These are phyloP conservation scores for Pollenia griseotomentosa DNA, from an alignment of 2,888 invertebrate genomes.

Conservation along the genomic window DNA sequence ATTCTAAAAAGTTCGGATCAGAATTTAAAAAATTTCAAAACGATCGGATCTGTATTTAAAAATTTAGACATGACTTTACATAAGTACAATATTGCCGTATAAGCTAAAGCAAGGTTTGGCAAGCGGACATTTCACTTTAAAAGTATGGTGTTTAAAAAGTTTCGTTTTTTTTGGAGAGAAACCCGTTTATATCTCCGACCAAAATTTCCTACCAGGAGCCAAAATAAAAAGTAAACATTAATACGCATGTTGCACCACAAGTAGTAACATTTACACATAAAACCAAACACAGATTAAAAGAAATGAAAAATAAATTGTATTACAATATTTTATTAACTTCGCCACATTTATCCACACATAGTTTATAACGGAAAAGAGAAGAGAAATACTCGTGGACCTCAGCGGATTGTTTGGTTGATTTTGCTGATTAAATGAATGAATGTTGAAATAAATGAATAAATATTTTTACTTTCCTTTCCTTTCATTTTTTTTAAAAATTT, in stretches of 20 bases:
- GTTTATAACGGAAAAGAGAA: background rate
- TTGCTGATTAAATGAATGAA: constrained; percentile 22
- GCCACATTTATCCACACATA: background rate
- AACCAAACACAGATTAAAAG: constrained; percentile 3
- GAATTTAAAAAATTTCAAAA: too few species aligned
- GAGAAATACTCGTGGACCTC: background rate
- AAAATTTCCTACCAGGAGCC: background rate
- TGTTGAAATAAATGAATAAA: constrained; percentile 12
- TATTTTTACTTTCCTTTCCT: background rate
- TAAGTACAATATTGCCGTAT: too few species aligned
- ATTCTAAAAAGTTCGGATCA: too few species aligned
- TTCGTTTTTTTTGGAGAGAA: too few species aligned
- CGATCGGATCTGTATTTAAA: too few species aligned
- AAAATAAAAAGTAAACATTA: background rate
- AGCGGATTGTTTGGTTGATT: background rate
- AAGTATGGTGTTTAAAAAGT: too few species aligned
- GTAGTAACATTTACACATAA: background rate
- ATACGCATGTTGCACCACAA: background rate
- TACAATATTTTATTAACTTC: constrained; percentile 31
- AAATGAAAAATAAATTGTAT: constrained; percentile 2
- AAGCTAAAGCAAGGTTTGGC: too few species aligned
- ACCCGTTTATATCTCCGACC: too few species aligned
- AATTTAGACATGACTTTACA: too few species aligned
- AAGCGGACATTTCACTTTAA: too few species aligned
- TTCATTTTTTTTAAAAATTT: background rate